These are phyloP conservation scores for Microtus ochrogaster DNA, from an alignment of 2,113 vertebrate species.

Conservation along the genomic window DNA sequence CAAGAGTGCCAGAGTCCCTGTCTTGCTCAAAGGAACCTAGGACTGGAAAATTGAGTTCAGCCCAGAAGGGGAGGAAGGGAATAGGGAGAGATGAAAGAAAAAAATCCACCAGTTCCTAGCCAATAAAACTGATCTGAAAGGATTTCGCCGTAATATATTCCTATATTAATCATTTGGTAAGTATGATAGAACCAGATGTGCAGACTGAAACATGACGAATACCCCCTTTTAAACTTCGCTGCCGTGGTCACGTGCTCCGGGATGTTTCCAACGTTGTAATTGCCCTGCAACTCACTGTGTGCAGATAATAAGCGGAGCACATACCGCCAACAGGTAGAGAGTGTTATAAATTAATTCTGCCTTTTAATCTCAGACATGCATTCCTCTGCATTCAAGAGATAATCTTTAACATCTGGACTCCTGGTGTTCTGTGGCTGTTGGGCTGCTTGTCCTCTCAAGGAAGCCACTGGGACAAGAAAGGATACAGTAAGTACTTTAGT, in stretches of 20 bases:
- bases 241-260: neutral
- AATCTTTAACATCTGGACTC: constrained; percentile 76
- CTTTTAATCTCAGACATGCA: constrained; percentile 60
- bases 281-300: neutral
- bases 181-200: constrained; percentile 36
- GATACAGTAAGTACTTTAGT: neutral
- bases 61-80: neutral
- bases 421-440: neutral
- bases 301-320: constrained; percentile 34
- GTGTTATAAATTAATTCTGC: constrained; percentile 68
- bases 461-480: neutral
- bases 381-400: constrained; percentile 66
- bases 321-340: constrained; percentile 60
- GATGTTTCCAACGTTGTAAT: constrained; percentile 53
- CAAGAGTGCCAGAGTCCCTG: neutral
- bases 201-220: constrained; percentile 46
- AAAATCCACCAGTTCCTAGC: constrained; percentile 63
- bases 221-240: neutral
- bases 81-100: neutral
- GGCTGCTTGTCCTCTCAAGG: neutral
- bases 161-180: constrained; percentile 52
- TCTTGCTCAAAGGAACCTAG: neutral
- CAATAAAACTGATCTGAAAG: constrained; percentile 73
- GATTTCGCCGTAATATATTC: constrained; percentile 22
- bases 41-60: constrained; percentile 56